A percentile compares a stretch with the other conserved stretches of the same genome.
Evolutionary conservation across 1,140 invertebrate species (phyloP).

Genomic region (Episyrphus balteatus): DNA sequence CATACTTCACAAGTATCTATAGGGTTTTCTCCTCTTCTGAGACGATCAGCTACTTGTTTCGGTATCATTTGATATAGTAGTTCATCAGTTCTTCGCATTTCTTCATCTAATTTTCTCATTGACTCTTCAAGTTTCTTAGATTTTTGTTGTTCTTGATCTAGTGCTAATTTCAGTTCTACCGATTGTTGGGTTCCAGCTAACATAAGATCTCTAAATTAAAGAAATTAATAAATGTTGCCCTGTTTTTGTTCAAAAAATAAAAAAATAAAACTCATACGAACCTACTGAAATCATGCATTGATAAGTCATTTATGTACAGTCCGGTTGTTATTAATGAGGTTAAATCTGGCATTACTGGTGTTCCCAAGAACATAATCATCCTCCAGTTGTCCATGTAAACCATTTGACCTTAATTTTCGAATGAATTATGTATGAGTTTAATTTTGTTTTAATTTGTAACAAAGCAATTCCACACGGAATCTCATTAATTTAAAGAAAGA

Average conservation of each 20-base stretch:
- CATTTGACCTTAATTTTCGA: conserved; percentile 75
- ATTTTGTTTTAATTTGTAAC: conserved; percentile 1
- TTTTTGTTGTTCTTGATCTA: conserved; percentile 94
- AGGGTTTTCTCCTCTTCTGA: conserved; percentile 83
- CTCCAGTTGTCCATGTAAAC: conserved; percentile 96
- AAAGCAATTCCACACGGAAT: background rate
- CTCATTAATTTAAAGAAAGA: background rate
- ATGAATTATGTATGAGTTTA: conserved; percentile 1
- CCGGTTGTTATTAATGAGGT: conserved; percentile 76
- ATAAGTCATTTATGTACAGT: conserved; percentile 93
- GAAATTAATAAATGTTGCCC: background rate
- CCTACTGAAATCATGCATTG: conserved; percentile 96
- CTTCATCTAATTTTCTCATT: conserved; percentile 88
- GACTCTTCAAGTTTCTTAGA: conserved; percentile 93
- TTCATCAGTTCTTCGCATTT: conserved; percentile 92
- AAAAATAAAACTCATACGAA: conserved; percentile 33
- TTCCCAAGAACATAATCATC: conserved; percentile 92
- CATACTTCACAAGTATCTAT: conserved; percentile 90
- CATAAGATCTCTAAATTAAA: conserved; percentile 70
- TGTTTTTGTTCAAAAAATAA: background rate
- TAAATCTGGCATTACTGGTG: conserved; percentile 88
- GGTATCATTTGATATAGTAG: conserved; percentile 98
- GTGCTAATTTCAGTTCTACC: conserved; percentile 85
- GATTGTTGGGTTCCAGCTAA: conserved; percentile 94
- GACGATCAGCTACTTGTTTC: conserved; percentile 85